Percentiles rank a stretch among this genome's conserved stretches.
Conservation (phyloP, 1,140 invertebrate species). For the Pogonus chalceus region DNA sequence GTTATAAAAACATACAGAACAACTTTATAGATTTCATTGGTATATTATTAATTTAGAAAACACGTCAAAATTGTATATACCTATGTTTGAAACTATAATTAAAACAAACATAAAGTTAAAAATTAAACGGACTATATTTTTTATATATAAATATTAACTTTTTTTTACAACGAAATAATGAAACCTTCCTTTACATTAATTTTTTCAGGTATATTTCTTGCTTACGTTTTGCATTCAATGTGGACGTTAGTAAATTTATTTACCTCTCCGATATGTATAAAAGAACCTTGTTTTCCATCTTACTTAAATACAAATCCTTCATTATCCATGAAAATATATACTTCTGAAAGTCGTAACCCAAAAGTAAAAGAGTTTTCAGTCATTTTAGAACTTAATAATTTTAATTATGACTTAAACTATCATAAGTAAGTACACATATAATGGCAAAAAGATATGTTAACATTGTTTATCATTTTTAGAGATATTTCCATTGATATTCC, state of each 20-base stretch:
- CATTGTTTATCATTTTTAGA: slow-evolving; percentile 35
- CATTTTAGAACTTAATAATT: slow-evolving; percentile 35
- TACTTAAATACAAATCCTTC: slow-evolving; percentile 45
- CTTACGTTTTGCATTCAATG: slow-evolving; percentile 60
- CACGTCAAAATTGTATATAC: too few relatives aligned
- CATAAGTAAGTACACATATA: neutral
- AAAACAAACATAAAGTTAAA: too few relatives aligned
- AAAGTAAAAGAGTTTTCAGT: slow-evolving; percentile 31
- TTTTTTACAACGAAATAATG: too few relatives aligned
- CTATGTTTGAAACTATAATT: too few relatives aligned
- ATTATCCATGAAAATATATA: slow-evolving; percentile 47
- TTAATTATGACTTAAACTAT: slow-evolving; percentile 40
- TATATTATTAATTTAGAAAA: too few relatives aligned
- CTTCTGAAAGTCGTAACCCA: slow-evolving; percentile 42
- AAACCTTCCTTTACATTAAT: slow-evolving; percentile 42
- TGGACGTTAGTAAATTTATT: slow-evolving; percentile 63
- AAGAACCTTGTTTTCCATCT: slow-evolving; percentile 47
- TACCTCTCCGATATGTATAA: slow-evolving; percentile 54
- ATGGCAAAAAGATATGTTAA: neutral
- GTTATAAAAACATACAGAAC: too few relatives aligned
- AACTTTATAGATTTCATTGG: too few relatives aligned
- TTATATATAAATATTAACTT: too few relatives aligned
- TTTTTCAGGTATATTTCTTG: slow-evolving; percentile 51
- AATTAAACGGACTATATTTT: too few relatives aligned
- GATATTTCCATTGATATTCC: slow-evolving; percentile 55